These are phyloP conservation scores for Choristoneura rosaceana DNA, from an alignment of 2,888 invertebrate species.

Conservation along the genomic window DNA sequence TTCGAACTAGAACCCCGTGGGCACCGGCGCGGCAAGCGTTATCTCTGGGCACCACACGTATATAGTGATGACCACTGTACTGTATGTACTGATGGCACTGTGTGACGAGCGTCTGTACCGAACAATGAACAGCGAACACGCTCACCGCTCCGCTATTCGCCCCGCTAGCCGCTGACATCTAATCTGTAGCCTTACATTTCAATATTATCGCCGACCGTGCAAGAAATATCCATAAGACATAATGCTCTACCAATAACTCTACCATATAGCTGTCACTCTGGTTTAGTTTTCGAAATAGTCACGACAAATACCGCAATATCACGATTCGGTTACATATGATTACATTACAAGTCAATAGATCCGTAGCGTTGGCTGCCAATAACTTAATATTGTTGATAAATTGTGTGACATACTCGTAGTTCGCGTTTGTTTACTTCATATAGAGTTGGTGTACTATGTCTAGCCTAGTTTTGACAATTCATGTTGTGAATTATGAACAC, in stretches of 20 bases:
- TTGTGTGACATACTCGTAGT: too few species aligned
- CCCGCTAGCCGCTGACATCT: too few species aligned
- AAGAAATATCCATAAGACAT: neutral
- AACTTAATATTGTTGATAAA: conserved; percentile 1
- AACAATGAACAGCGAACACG: too few species aligned
- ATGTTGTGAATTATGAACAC: neutral
- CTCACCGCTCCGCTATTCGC: too few species aligned
- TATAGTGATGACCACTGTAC: too few species aligned
- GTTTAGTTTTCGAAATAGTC: conserved; percentile 50
- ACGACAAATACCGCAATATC: conserved; percentile 55
- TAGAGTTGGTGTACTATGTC: neutral
- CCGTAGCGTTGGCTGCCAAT: conserved; percentile 13
- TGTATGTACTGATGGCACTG: too few species aligned
- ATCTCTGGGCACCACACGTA: too few species aligned
- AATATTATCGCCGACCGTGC: neutral
- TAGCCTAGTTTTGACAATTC: neutral
- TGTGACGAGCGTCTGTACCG: too few species aligned
- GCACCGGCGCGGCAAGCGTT: too few species aligned
- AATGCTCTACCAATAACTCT: neutral
- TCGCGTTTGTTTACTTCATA: neutral
- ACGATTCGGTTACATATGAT: conserved; percentile 49
- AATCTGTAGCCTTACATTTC: neutral
- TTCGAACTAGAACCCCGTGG: too few species aligned
- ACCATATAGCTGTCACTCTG: conserved; percentile 4
- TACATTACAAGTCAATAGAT: conserved; percentile 27